Conservation (phyloP, 2,888 invertebrate genomes). For the Linnaemya vulpina region DNA sequence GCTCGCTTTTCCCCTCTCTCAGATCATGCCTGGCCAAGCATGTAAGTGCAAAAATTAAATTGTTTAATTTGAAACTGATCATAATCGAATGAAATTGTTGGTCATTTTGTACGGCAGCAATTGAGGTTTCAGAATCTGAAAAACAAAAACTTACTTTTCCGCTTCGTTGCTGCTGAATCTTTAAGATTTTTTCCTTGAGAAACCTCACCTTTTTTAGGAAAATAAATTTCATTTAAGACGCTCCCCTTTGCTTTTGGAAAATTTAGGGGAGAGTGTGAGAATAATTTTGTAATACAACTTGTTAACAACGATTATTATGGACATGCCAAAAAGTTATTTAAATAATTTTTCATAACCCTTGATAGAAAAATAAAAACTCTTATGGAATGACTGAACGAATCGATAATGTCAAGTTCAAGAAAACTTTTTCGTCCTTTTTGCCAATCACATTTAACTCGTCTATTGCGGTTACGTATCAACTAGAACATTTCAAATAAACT, state of each 20-base stretch:
- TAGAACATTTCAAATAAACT: too few species aligned
- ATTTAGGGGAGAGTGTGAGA: conserved; percentile 69
- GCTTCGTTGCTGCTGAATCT: conserved; percentile 44
- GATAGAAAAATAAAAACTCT: too few species aligned
- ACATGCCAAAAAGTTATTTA: conserved; percentile 38
- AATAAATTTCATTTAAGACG: conserved; percentile 4
- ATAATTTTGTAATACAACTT: conserved; percentile 57
- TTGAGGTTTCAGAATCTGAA: conserved; percentile 48
- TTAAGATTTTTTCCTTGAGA: conserved; percentile 25
- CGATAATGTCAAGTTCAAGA: too few species aligned
- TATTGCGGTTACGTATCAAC: too few species aligned
- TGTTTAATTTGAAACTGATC: conserved; percentile 70
- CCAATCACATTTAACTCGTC: too few species aligned
- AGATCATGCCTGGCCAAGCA: conserved; percentile 54
- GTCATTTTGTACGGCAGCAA: conserved; percentile 56
- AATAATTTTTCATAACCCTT: background rate
- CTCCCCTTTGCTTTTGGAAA: conserved; percentile 37
- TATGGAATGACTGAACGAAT: too few species aligned
- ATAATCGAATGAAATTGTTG: conserved; percentile 60
- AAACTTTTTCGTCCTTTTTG: too few species aligned
- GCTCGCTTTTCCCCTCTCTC: background rate
- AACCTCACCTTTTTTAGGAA: conserved; percentile 57
- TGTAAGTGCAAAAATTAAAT: conserved; percentile 72
- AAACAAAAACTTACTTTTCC: conserved; percentile 12
- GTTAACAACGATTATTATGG: conserved; percentile 57